Percentiles rank a stretch among this genome's conserved stretches.
phyloP scores from a whole-genome alignment of 1,140 invertebrate species.

The Pseudomyrmex sp. region DNA sequence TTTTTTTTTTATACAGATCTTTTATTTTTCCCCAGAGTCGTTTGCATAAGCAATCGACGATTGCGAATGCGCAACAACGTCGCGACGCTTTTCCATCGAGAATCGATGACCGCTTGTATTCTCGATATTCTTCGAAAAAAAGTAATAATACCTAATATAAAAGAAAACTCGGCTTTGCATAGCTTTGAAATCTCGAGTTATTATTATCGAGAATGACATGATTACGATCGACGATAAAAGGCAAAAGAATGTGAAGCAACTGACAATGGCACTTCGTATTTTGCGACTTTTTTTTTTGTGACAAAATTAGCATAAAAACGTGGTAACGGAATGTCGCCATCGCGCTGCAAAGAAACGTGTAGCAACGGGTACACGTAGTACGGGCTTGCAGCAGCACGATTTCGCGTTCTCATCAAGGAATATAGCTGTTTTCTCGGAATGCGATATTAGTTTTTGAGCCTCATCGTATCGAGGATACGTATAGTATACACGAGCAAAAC shows the following conservation, averaged over 20 bases:
- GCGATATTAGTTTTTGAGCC: conserved; percentile 38
- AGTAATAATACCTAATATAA: background rate
- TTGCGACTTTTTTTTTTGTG: background rate
- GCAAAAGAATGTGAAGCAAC: background rate
- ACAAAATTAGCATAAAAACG: background rate
- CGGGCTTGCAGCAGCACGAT: conserved; percentile 41
- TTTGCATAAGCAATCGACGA: conserved; percentile 43
- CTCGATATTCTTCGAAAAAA: background rate
- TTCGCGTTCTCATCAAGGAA: conserved; percentile 5
- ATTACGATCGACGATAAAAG: background rate
- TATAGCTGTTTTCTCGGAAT: background rate
- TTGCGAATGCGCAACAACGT: background rate
- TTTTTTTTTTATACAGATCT: background rate
- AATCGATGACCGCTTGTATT: background rate
- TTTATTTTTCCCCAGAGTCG: background rate
- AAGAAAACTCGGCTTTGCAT: background rate
- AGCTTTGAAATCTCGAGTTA: too few species aligned
- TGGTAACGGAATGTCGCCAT: conserved; percentile 52
- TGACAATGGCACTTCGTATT: conserved; percentile 53
- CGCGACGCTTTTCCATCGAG: background rate
- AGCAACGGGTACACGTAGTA: background rate
- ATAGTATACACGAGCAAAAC: background rate
- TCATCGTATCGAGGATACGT: background rate
- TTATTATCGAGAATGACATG: background rate
- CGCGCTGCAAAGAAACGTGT: conserved; percentile 67